A percentile compares a stretch with the other conserved stretches of the same genome.
Evolutionary conservation across 2,113 vertebrate genomes (phyloP).

Genomic region (Mesocricetus auratus): DNA sequence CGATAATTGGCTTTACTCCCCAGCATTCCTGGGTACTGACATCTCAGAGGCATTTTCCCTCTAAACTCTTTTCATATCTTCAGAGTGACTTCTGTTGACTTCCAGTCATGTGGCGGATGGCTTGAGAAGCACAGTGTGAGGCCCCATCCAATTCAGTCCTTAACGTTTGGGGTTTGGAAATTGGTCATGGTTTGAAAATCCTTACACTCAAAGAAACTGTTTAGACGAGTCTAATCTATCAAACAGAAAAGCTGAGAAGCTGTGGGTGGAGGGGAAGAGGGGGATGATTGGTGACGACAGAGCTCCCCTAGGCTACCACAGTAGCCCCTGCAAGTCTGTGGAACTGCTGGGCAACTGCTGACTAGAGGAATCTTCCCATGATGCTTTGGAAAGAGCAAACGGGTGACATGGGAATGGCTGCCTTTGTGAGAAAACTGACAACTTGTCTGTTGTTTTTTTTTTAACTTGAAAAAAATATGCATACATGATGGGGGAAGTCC

Average conservation of each 20-base stretch:
- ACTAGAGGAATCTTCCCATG: not conserved
- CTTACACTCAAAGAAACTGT: slow-evolving; percentile 10
- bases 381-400: not conserved
- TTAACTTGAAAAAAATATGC: not conserved
- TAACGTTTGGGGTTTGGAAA: not conserved
- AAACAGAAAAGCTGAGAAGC: not conserved
- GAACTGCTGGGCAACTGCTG: not conserved
- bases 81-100: not conserved
- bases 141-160: fast-evolving
- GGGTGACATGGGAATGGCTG: not conserved
- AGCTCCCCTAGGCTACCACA: fast-evolving
- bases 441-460: not conserved
- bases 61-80: not conserved
- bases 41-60: not conserved
- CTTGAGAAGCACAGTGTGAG: not conserved
- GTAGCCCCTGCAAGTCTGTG: not conserved
- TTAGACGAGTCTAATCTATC: not conserved
- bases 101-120: fast-evolving
- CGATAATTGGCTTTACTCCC: not conserved
- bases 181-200: not conserved
- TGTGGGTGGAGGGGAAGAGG: not conserved
- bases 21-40: not conserved
- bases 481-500: too few relatives aligned
- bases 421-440: not conserved
- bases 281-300: not conserved